phyloP scores from a whole-genome alignment of 2,797 vertebrate species.

The Hydrolagus colliei region DNA sequence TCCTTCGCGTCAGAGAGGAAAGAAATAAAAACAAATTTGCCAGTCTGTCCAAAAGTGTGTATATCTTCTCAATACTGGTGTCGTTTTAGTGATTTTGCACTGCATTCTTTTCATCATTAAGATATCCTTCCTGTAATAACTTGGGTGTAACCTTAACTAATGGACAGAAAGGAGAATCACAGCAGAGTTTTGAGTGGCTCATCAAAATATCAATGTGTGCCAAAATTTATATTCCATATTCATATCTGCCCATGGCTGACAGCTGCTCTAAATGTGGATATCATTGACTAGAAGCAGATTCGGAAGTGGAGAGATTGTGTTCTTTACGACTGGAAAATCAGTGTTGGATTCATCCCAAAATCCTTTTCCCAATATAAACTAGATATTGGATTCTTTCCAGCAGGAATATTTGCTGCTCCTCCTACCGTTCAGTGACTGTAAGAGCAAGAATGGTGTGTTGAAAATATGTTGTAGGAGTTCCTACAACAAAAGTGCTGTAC shows the following conservation, averaged over 20 bases:
- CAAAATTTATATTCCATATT: not conserved
- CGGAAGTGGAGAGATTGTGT: not conserved
- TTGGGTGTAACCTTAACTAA: too few relatives aligned
- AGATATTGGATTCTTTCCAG: not conserved
- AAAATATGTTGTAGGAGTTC: not conserved
- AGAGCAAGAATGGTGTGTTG: not conserved
- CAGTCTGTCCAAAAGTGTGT: too few relatives aligned
- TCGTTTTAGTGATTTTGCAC: too few relatives aligned
- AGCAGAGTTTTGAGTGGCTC: not conserved
- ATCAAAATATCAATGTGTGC: not conserved
- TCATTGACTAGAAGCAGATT: not conserved
- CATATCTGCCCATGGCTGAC: not conserved
- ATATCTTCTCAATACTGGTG: too few relatives aligned
- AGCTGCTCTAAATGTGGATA: not conserved
- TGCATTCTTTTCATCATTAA: too few relatives aligned
- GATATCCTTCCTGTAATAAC: too few relatives aligned
- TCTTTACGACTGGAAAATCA: not conserved
- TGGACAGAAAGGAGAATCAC: too few relatives aligned
- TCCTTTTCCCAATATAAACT: not conserved
- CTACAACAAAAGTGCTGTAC: not conserved
- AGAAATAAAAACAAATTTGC: too few relatives aligned
- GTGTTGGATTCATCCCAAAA: not conserved
- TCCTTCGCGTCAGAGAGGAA: too few relatives aligned
- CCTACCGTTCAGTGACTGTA: not conserved
- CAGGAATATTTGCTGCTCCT: not conserved